Base-by-base conservation (phyloP, 2,888 invertebrate species). In the Andrena flavipes region DNA sequence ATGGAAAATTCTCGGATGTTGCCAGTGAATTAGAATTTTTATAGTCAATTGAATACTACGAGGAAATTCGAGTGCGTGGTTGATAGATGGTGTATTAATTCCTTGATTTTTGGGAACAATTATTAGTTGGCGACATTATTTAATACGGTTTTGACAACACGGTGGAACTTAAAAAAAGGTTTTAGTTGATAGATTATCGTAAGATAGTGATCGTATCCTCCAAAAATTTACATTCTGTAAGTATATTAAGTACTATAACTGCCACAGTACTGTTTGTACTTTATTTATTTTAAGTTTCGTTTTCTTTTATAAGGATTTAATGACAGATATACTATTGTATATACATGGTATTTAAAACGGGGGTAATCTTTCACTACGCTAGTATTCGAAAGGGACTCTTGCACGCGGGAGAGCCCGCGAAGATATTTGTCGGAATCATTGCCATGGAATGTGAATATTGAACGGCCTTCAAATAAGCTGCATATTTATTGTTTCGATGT, bases 401-500 rank as follows among this genome's bases (percentile, higher is more conserved):
- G 35, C 60, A 76, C 49, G 23, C 51, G 78, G 56, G 35, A 71
- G 51, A 76, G 30, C 23, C 59, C 62, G 33, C 30, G 56, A 59
- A 67, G 29, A 30, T 69, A 74, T 75, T 75, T 60, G 48, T 74
- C 51, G 33, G 69, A 70, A 48, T 79, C 68, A 74, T 80, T 71
- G 51, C 79, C 51, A 67, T 73, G 74, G 83, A 85, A 88, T 88
- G 88, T 88, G 88, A 88, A 88, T 88, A 88, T 69, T 84, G 88
- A 85, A 88, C 85, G 85, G 76, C 68, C 49, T 75, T 65, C 63
- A 68, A 49, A 81, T 76, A 77, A 68, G 80, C 59, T 68, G 64
- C 70, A 49, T 86, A 82, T 87, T 84, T 82, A 84, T 87, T 82
- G 65, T 78, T 82, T 84, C 59, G 76, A 64, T 85, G 77, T 80